Evolutionary conservation across 2,797 vertebrate species (phyloP), one percentile per base, ranked within the genome.

Genomic region (Acipenser ruthenus): DNA sequence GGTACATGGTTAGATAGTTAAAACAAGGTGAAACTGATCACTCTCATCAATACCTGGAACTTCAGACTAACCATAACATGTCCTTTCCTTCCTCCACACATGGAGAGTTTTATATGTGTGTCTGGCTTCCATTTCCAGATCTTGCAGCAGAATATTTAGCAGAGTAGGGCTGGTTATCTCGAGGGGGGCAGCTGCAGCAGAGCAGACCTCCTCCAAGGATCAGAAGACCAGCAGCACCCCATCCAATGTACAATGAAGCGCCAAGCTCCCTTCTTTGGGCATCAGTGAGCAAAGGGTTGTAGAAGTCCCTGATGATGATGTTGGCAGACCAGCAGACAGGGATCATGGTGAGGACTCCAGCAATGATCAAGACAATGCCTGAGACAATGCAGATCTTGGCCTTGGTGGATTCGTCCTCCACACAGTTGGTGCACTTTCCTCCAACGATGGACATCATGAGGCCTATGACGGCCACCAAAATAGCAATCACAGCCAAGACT

Each of bases 281-380:
- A n/a, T 89, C 1, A 97, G 81, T 79, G 47, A 95, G 18, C 53
- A 93, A 0, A 0, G 96, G 96, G 78, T 94, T 96, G 91, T 98
- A 95, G 89, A 97, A 98, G 67, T 98, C 89, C 37, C 71, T 86
- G 85, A 98, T 83, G 79, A 96, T 84, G 77, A 70, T 85, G 87
- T 96, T 90, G 73, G 96, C 92, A 0, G 94, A 92, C 96, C 95
- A 99, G 76, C 86, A 96, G 66, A 95, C 74, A 0, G 96, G 95
- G 63, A 97, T 79, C 69, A 98, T 88, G 23, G 87, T 56, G 15
- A 98, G 79, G 11, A 96, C 6, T 0, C 94, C 84, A 0, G 93
- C 82, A 0, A 90, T 1, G 53, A 98, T 81, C 84, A 96, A 96
- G 67, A 92, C 9, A 12, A 89, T 50, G 0, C 96, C 89, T 0